These are phyloP conservation scores for Furnarius figulus DNA, from an alignment of 2,113 vertebrate genomes.

Conservation along the genomic window DNA sequence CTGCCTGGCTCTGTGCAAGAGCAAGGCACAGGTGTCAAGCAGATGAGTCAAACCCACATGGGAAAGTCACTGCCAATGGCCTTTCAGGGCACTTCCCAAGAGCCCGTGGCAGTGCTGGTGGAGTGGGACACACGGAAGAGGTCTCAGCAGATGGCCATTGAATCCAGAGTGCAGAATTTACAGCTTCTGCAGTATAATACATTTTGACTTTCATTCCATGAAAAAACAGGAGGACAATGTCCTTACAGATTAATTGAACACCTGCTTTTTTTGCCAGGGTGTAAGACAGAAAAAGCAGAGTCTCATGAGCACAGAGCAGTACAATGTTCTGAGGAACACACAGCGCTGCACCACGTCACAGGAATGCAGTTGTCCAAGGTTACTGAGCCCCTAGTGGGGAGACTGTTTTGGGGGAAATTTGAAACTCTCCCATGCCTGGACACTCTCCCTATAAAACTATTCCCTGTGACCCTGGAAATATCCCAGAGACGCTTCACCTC, in stretches of 20 bases:
- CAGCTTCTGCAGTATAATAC: slow-evolving; percentile 80
- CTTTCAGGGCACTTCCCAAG: neutral
- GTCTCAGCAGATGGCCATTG: slow-evolving; percentile 48
- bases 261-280: slow-evolving; percentile 64
- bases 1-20: neutral
- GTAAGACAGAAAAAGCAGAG: slow-evolving; percentile 70
- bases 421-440: neutral
- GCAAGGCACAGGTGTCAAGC: neutral
- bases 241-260: neutral
- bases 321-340: slow-evolving; percentile 30
- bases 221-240: neutral
- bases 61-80: neutral
- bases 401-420: neutral
- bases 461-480: neutral
- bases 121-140: slow-evolving; percentile 53
- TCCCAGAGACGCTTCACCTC: too few species aligned
- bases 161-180: slow-evolving; percentile 69
- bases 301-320: slow-evolving; percentile 79
- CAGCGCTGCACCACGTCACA: neutral
- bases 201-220: slow-evolving; percentile 72
- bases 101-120: neutral
- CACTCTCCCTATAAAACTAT: neutral
- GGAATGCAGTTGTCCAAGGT: slow-evolving; percentile 68
- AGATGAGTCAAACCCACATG: neutral
- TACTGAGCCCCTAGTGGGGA: neutral